Base-by-base conservation (phyloP, 2,797 vertebrate genomes). In the Buceros bicornis region DNA sequence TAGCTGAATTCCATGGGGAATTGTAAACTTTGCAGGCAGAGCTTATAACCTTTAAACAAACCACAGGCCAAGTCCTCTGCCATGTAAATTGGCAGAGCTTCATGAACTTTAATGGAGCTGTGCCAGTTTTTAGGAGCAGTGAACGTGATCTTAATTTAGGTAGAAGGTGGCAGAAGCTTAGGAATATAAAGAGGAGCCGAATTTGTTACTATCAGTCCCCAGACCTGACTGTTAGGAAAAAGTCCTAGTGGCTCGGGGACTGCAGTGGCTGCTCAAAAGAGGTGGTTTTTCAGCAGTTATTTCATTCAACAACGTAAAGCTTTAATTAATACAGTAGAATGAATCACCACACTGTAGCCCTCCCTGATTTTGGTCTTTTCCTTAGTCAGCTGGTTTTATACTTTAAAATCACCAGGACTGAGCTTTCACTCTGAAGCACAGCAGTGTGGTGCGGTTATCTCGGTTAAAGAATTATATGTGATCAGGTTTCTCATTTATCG, bases 31-130 rank as follows among this genome's bases (percentile, higher is more conserved):
- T 87, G 35, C 67, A 85, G 79, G 72, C 28, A 72, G 61, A 91
- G 85, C 61, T 85, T 78, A 25, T 74, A 93, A 92, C 84, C 91
- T 92, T 93, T 96, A 86, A 93, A 83, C 64, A 91, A 89, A 86
- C 24, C 76, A 58, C 53, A 83, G 83, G 69, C 78, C 65, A 61
- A 47, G 43, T 82, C 85, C 87, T 85, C 28, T 94, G 76, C 81
- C 64, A 50, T 66, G 91, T 53, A 77, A 77, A 87, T 87, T 93
- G 87, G 71, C 90, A 96, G 65, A 89, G 71, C 81, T 92, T 93
- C 84, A 62, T 74, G 64, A 89, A 87, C 84, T 74, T 92, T 78
- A 77, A 60, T 82, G 83, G 85, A 90, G 37, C 67, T 80, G 4
- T 67, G 87, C 56, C 81, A 92, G 48, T n/a, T 73, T 70, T 73